These are phyloP conservation scores for Agrilus planipennis DNA, from an alignment of 1,140 invertebrate species.

Conservation along the genomic window DNA sequence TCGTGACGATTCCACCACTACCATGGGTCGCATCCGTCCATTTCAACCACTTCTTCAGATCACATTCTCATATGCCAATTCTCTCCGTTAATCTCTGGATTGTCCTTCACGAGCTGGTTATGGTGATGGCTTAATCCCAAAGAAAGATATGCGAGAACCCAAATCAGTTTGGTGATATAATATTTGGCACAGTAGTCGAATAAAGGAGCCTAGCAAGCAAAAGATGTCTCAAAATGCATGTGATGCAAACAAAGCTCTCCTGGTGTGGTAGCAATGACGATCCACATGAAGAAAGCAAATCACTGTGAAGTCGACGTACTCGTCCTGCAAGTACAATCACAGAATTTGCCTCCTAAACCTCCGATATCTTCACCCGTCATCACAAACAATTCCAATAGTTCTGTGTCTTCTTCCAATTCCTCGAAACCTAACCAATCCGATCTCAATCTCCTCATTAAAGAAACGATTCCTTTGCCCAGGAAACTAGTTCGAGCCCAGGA, in stretches of 20 bases:
- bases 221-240: conserved; percentile 88
- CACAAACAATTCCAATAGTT: conserved; percentile 34
- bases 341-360: conserved; percentile 44
- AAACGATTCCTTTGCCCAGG: conserved; percentile 83
- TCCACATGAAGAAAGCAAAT: conserved; percentile 94
- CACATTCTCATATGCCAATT: background rate
- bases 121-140: no score
- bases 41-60: no score
- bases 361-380: conserved; percentile 44
- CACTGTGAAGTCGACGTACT: conserved; percentile 78
- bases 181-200: conserved; percentile 89
- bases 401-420: conserved; percentile 41
- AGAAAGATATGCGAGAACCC: no score
- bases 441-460: conserved; percentile 75
- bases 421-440: conserved; percentile 59
- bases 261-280: conserved; percentile 76
- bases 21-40: background rate
- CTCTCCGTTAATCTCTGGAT: no score
- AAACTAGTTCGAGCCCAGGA: conserved; percentile 95
- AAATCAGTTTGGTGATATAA: no score
- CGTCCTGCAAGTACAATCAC: conserved; percentile 46
- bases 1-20: conserved; percentile 6
- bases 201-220: conserved; percentile 83
- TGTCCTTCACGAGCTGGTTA: no score
- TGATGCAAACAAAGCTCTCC: conserved; percentile 93